A percentile compares a stretch with the other conserved stretches of the same genome.
Conservation (phyloP, 2,797 vertebrate species). For the Oreochromis mossambicus region DNA sequence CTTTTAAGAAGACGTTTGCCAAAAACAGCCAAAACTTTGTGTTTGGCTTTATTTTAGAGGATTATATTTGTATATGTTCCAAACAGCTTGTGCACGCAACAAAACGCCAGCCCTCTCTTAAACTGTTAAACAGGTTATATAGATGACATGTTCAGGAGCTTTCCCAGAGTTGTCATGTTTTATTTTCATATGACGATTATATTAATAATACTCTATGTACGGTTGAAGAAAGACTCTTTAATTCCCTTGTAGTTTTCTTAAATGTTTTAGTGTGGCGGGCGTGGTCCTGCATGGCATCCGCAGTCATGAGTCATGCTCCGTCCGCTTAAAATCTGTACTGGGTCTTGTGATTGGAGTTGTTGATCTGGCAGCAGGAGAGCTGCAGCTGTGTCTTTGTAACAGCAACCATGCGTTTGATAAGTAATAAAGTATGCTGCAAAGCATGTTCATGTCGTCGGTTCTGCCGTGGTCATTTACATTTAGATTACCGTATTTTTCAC, state of each 20-base stretch:
- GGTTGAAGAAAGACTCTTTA: constrained; percentile 10
- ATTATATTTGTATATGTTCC: neutral
- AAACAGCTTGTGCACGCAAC: neutral
- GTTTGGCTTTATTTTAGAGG: neutral
- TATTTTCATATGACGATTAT: constrained; percentile 58
- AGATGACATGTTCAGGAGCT: neutral
- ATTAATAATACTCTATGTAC: constrained; percentile 8
- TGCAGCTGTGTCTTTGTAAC: neutral
- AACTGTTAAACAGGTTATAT: neutral
- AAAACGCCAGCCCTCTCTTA: neutral
- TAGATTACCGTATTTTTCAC: neutral
- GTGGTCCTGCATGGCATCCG: accelerated
- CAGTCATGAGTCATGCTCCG: neutral
- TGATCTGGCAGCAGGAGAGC: neutral
- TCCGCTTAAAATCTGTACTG: neutral
- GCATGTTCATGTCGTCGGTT: neutral
- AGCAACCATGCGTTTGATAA: accelerated
- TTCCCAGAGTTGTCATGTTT: constrained; percentile 40
- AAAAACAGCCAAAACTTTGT: neutral
- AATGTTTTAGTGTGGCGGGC: neutral
- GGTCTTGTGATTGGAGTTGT: neutral
- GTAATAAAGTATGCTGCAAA: neutral
- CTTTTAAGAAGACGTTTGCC: neutral
- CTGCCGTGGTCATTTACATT: accelerated
- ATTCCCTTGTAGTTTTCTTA: constrained; percentile 26